Evolutionary conservation across 1,140 invertebrate genomes (phyloP).

Genomic region (Centruroides vittatus): DNA sequence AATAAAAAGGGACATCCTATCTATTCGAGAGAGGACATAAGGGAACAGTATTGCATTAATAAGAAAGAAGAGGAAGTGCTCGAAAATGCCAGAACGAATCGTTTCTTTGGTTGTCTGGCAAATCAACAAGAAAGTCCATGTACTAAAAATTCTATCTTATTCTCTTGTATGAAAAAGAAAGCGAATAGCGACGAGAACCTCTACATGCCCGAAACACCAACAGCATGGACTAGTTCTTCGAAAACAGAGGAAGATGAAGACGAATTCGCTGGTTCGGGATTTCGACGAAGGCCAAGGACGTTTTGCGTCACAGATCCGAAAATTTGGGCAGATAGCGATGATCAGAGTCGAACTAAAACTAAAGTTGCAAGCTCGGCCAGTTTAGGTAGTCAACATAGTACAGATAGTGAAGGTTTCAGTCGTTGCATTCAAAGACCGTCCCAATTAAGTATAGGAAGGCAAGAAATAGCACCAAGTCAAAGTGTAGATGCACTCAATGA

Average conservation of each 20-base stretch:
- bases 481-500: slow-evolving; percentile 19
- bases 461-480: slow-evolving; percentile 5
- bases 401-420: not conserved
- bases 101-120: slow-evolving; percentile 74
- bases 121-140: slow-evolving; percentile 38
- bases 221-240: not conserved
- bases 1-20: slow-evolving; percentile 40
- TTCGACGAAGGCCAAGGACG: slow-evolving; percentile 53
- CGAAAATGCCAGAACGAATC: slow-evolving; percentile 41
- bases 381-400: slow-evolving; percentile 7
- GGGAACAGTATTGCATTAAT: slow-evolving; percentile 84
- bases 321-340: slow-evolving; percentile 56
- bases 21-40: slow-evolving; percentile 76
- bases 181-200: slow-evolving; percentile 65
- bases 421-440: slow-evolving; percentile 10
- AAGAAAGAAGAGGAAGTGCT: slow-evolving; percentile 63
- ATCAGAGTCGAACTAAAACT: slow-evolving; percentile 25
- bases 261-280: slow-evolving; percentile 58
- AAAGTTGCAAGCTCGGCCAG: slow-evolving; percentile 32
- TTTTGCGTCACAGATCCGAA: slow-evolving; percentile 61
- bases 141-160: slow-evolving; percentile 47
- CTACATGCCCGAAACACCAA: slow-evolving; percentile 30
- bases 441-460: slow-evolving; percentile 7
- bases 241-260: slow-evolving; percentile 22
- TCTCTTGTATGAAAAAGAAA: slow-evolving; percentile 51